Conservation (phyloP, 2,888 invertebrate species). For the Aphrophora alni region DNA sequence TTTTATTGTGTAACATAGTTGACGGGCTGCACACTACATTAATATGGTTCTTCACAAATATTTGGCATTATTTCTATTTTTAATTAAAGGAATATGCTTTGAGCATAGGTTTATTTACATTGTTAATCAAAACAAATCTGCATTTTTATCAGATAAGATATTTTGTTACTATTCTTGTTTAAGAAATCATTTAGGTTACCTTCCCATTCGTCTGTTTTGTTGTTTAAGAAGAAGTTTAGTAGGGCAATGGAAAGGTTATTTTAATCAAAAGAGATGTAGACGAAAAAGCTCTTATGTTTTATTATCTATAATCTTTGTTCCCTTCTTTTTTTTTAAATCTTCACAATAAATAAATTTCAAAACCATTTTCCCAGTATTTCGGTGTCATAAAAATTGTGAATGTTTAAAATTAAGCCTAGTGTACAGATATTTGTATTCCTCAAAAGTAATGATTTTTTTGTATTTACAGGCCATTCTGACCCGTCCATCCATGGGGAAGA, state of each 20-base stretch:
- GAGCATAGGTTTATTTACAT: not conserved
- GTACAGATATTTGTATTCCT: constrained; percentile 33
- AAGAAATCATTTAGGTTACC: constrained; percentile 19
- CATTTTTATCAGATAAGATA: constrained; percentile 22
- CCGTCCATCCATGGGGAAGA: constrained; percentile 55
- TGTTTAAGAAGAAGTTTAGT: constrained; percentile 74
- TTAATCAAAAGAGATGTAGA: constrained; percentile 78
- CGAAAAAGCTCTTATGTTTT: constrained; percentile 55
- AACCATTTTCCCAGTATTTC: not conserved
- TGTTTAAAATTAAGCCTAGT: constrained; percentile 38
- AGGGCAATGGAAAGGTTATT: constrained; percentile 82
- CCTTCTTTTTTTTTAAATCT: constrained; percentile 31
- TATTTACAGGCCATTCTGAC: constrained; percentile 59
- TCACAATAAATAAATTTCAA: constrained; percentile 42
- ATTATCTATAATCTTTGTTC: constrained; percentile 43
- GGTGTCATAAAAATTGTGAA: not conserved
- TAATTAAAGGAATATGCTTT: too few relatives aligned
- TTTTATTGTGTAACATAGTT: constrained; percentile 36
- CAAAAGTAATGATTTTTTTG: constrained; percentile 52
- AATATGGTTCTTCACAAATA: not conserved
- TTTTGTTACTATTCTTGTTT: constrained; percentile 10
- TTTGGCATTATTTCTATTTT: not conserved
- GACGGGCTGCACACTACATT: constrained; percentile 4
- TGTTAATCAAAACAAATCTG: constrained; percentile 28
- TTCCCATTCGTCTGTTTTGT: constrained; percentile 54